Evolutionary conservation across 2,113 vertebrate genomes (phyloP).

Genomic region (Lynx canadensis): DNA sequence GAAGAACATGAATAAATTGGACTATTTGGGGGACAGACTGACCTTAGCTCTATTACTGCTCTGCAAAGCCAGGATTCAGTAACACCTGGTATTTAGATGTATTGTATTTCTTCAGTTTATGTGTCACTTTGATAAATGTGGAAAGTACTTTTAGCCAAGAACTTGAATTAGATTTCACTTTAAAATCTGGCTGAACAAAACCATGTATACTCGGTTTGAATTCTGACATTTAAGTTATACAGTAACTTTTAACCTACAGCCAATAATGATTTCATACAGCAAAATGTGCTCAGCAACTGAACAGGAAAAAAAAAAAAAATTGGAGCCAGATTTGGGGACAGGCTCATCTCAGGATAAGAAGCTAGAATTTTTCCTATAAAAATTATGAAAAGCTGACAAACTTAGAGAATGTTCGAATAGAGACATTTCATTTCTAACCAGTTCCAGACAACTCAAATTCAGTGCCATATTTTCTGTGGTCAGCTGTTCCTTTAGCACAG

Average conservation of each 20-base stretch:
- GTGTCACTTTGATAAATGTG: slow-evolving; percentile 82
- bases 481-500: not conserved
- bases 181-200: slow-evolving; percentile 80
- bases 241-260: slow-evolving; percentile 73
- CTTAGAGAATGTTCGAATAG: slow-evolving; percentile 61
- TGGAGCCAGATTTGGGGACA: slow-evolving; percentile 77
- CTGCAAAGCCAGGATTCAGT: slow-evolving; percentile 48
- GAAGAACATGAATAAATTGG: slow-evolving; percentile 66
- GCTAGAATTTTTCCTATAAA: slow-evolving; percentile 66
- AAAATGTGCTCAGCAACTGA: slow-evolving; percentile 62
- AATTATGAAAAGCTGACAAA: slow-evolving; percentile 71
- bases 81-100: slow-evolving; percentile 76
- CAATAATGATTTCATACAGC: slow-evolving; percentile 81
- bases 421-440: slow-evolving; percentile 70
- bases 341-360: slow-evolving; percentile 68
- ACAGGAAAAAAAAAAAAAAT: not conserved
- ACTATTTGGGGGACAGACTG: slow-evolving; percentile 39
- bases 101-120: slow-evolving; percentile 76
- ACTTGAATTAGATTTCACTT: slow-evolving; percentile 77
- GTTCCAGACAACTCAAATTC: slow-evolving; percentile 70
- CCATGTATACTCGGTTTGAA: slow-evolving; percentile 71
- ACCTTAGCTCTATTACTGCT: slow-evolving; percentile 27
- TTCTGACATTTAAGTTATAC: slow-evolving; percentile 77
- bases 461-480: slow-evolving; percentile 23
- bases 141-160: slow-evolving; percentile 77